A percentile compares a stretch with the other conserved stretches of the same genome.
Conservation (phyloP, 2,113 vertebrate species). For the Hippocampus zosterae region DNA sequence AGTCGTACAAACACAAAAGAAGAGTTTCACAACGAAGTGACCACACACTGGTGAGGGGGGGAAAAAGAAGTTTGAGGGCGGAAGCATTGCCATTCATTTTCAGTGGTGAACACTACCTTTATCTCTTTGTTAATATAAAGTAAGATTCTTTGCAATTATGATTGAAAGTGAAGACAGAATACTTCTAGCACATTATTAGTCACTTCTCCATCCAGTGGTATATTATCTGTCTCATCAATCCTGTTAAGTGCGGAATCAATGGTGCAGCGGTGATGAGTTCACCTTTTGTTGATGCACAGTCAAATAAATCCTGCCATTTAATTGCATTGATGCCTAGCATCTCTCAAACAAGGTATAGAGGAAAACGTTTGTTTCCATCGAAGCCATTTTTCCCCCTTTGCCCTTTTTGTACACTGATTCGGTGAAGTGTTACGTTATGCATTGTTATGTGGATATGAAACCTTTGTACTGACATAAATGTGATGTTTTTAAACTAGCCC, state of each 20-base stretch:
- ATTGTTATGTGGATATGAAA: conserved; percentile 6
- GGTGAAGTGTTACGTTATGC: conserved; percentile 12
- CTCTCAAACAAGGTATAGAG: conserved; percentile 50
- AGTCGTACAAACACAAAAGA: too few species aligned
- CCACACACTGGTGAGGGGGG: too few species aligned
- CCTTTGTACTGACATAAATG: neutral
- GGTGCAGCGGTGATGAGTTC: neutral
- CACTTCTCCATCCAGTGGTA: too few species aligned
- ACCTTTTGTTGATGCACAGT: conserved; percentile 56
- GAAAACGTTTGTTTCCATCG: conserved; percentile 65
- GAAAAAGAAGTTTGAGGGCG: too few species aligned
- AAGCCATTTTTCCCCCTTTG: conserved; percentile 39
- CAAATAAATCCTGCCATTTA: conserved; percentile 7
- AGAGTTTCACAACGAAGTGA: too few species aligned
- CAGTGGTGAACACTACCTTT: too few species aligned
- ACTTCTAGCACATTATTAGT: too few species aligned
- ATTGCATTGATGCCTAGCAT: conserved; percentile 65
- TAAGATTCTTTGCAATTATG: too few species aligned
- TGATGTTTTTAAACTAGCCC: neutral
- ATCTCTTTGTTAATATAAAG: too few species aligned
- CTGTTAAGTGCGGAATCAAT: neutral
- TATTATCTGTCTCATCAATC: neutral
- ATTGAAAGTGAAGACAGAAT: too few species aligned
- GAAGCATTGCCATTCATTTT: too few species aligned
- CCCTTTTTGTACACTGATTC: conserved; percentile 24